phyloP scores from a whole-genome alignment of 1,140 invertebrate species.

The Batillaria attramentaria region DNA sequence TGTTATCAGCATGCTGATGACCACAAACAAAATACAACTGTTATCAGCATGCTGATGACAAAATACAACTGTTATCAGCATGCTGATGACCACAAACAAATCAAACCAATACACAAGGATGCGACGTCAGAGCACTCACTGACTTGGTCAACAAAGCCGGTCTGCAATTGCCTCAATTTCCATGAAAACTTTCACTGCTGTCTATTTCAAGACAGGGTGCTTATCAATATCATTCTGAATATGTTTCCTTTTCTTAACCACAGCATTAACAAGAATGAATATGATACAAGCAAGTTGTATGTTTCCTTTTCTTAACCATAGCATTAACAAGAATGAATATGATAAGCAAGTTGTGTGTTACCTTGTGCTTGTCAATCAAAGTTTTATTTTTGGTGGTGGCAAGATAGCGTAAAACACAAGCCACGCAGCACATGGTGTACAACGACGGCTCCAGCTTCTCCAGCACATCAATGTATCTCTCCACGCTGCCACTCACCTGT shows the following conservation, averaged over 20 bases:
- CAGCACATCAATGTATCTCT: slow-evolving; percentile 62
- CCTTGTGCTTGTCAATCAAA: slow-evolving; percentile 68
- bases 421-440: slow-evolving; percentile 63
- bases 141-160: too few relatives aligned
- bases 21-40: too few relatives aligned
- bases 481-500: slow-evolving; percentile 43
- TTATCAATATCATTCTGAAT: too few relatives aligned
- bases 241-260: slow-evolving; percentile 14
- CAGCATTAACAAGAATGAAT: not conserved
- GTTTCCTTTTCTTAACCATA: not conserved
- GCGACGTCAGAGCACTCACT: too few relatives aligned
- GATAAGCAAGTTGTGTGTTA: slow-evolving; percentile 42
- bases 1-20: too few relatives aligned
- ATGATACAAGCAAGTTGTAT: slow-evolving; percentile 23
- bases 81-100: too few relatives aligned
- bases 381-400: slow-evolving; percentile 64
- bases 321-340: not conserved
- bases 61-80: too few relatives aligned
- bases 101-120: too few relatives aligned
- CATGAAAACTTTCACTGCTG: too few relatives aligned
- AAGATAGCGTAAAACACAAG: slow-evolving; percentile 68
- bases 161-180: too few relatives aligned
- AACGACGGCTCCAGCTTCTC: slow-evolving; percentile 60
- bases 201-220: too few relatives aligned
- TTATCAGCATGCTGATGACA: too few relatives aligned